A percentile compares a stretch with the other conserved stretches of the same genome.
Evolutionary conservation across 2,888 invertebrate species (phyloP).

Genomic region (Rhyacophila evoluta): DNA sequence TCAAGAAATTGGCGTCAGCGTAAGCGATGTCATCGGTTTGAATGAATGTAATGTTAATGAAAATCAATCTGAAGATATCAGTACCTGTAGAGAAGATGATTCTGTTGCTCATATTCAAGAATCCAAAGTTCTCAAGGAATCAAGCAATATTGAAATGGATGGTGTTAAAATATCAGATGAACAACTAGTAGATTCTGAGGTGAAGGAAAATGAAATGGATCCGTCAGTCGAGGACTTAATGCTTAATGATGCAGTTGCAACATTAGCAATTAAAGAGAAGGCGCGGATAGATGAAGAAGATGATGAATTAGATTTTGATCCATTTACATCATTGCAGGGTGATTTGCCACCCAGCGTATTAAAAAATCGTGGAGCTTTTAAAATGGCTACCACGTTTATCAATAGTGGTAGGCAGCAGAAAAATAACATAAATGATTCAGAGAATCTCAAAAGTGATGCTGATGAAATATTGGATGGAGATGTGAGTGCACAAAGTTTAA

Average conservation of each 20-base stretch:
- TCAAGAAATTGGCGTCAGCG: background rate
- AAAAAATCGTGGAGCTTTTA: slow-evolving; percentile 15
- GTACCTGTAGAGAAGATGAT: background rate
- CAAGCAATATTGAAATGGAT: no score
- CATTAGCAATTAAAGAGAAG: background rate
- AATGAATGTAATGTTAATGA: background rate
- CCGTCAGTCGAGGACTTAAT: slow-evolving; percentile 44
- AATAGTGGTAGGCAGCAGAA: background rate
- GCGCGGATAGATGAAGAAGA: slow-evolving; percentile 18
- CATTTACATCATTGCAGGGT: slow-evolving; percentile 43
- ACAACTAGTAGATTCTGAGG: no score
- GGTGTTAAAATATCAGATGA: no score
- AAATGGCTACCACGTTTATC: background rate
- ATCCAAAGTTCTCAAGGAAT: background rate
- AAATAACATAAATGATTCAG: no score
- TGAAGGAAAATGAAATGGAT: slow-evolving; percentile 28
- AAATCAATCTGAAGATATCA: background rate
- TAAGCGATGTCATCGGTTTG: background rate
- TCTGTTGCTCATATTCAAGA: no score
- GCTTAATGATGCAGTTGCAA: slow-evolving; percentile 28
- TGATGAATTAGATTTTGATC: slow-evolving; percentile 46
- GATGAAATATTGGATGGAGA: no score
- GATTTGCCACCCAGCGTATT: slow-evolving; percentile 36
- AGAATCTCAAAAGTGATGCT: no score
- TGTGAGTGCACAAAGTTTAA: background rate